Evolutionary conservation across 2,113 vertebrate species (phyloP).

Genomic region (Amphilophus citrinellus): DNA sequence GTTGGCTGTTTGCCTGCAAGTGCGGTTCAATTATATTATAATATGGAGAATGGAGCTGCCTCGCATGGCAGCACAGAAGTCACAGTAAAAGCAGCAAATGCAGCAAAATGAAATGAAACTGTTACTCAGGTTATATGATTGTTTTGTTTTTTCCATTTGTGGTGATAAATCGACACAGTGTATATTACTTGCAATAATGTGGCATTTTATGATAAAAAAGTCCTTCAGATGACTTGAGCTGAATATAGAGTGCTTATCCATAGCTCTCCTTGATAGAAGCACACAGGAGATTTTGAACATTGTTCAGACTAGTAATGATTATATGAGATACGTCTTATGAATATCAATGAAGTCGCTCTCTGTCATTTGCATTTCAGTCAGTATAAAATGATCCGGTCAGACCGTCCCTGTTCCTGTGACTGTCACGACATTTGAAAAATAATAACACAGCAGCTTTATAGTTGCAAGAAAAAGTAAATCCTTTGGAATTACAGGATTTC

Average conservation of each 20-base stretch:
- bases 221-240: conserved; percentile 15
- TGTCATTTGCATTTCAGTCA: conserved; percentile 77
- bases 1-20: neutral
- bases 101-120: neutral
- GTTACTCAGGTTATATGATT: neutral
- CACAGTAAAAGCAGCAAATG: neutral
- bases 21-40: neutral
- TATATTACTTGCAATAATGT: conserved; percentile 27
- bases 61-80: neutral
- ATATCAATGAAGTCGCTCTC: conserved; percentile 64
- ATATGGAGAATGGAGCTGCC: neutral
- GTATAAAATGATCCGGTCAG: conserved; percentile 54
- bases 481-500: neutral
- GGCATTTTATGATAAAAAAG: conserved; percentile 25
- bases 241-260: neutral
- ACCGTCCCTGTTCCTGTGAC: conserved; percentile 4
- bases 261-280: conserved; percentile 25
- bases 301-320: conserved; percentile 65
- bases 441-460: neutral
- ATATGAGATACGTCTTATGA: conserved; percentile 57
- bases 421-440: conserved; percentile 60
- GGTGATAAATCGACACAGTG: neutral
- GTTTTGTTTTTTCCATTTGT: neutral
- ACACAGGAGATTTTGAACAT: conserved; percentile 36
- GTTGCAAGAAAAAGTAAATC: neutral